Percentiles rank a stretch among this genome's conserved stretches.
Evolutionary conservation across 1,140 invertebrate genomes (phyloP).

Genomic region (Trachelipus rathkii): DNA sequence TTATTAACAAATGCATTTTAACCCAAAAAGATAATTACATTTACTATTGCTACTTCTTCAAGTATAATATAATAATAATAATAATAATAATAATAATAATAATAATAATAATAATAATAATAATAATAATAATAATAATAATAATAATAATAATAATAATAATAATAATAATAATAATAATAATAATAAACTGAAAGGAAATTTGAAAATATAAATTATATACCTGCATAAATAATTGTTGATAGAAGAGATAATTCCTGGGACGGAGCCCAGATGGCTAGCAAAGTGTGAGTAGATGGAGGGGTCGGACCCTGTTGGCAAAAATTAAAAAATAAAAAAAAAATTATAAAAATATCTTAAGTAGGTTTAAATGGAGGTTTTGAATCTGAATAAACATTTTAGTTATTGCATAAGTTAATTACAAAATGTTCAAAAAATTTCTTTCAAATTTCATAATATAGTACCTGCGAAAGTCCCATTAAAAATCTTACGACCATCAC

Average conservation of each 20-base stretch:
- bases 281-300: constrained; percentile 69
- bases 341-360: too few relatives aligned
- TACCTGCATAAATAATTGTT: constrained; percentile 48
- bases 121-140: not conserved
- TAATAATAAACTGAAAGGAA: too few relatives aligned
- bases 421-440: too few relatives aligned
- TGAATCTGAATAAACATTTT: not conserved
- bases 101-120: not conserved
- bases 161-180: too few relatives aligned
- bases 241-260: constrained; percentile 70
- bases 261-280: constrained; percentile 77
- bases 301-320: constrained; percentile 61
- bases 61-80: too few relatives aligned
- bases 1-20: too few relatives aligned
- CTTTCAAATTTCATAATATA: too few relatives aligned
- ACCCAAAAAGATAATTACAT: too few relatives aligned
- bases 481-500: constrained; percentile 36
- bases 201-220: not conserved
- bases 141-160: not conserved
- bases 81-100: not conserved
- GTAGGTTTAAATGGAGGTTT: not conserved
- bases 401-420: not conserved
- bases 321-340: too few relatives aligned
- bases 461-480: constrained; percentile 34
- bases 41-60: too few relatives aligned